Evolutionary conservation across 2,113 vertebrate genomes (phyloP), one percentile per base, ranked within the genome.

Genomic region (Burhinus bistriatus): DNA sequence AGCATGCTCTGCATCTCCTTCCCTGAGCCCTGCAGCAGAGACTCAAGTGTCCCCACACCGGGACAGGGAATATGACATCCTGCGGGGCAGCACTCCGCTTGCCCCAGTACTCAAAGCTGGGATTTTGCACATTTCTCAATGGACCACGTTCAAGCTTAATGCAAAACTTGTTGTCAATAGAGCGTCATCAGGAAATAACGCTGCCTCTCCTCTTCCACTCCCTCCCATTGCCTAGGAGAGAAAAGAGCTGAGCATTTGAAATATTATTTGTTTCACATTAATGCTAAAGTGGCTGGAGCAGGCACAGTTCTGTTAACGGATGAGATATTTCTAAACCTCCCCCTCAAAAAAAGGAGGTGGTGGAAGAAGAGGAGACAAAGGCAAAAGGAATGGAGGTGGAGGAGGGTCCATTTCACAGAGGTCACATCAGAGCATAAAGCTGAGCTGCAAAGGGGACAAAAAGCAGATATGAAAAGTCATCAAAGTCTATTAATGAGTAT

Each of bases 391-490:
- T 18, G 20, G 61, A 91, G 22, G 23, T 76, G 36, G 73, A 92
- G 32, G 51, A 93, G 17, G 25, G 27, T 54, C 51, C 54, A 73
- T 83, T 91, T 80, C 58, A n/a, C 55, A 87, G 32, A 83, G 72
- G 42, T 95, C 89, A 21, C 64, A 77, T n/a, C 77, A 69, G 66
- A 83, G 89, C 58, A 55, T 5, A 69, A 76, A 81, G 72, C 85
- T 9, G 55, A 83, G 83, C 92, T 93, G 87, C 52, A 76, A 40
- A 71, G 55, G 91, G 66, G 70, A 95, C 78, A 77, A 77, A 80
- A 88, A 91, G 71, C 89, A 94, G 87, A 83, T 8, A 54, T 9
- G 54, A 91, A 51, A 70, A 90, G 82, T 32, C 80, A 94, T 78
- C 89, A 91, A 77, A 97, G 89, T 84, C 81, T 88, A 72, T 64